Percentiles rank a stretch among this genome's conserved stretches.
phyloP scores from a whole-genome alignment of 23 tunicate species.

The Corella eumyota region DNA sequence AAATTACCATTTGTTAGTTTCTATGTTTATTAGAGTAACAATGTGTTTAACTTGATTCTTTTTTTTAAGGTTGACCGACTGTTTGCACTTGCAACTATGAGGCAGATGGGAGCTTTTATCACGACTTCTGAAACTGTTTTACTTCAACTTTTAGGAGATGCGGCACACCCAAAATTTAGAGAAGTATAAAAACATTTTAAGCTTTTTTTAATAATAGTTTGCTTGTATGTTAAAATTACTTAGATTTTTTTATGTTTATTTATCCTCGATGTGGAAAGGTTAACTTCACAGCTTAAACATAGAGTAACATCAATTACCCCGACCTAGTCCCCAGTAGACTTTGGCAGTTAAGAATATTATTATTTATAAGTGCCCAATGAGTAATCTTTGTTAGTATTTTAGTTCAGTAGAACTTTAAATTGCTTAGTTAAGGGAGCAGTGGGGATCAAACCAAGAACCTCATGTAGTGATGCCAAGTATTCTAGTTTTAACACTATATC shows the following conservation, averaged over 20 bases:
- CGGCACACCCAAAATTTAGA: slow-evolving; percentile 82
- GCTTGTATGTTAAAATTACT: background rate
- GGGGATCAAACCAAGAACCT: too few species aligned
- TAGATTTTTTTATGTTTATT: background rate
- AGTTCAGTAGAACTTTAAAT: too few species aligned
- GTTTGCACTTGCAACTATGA: slow-evolving; percentile 75
- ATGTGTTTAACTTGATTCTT: too few species aligned
- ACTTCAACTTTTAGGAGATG: slow-evolving; percentile 71
- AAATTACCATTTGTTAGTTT: background rate
- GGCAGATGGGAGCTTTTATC: slow-evolving; percentile 92
- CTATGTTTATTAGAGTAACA: background rate
- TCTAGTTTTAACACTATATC: too few species aligned
- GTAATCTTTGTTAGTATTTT: too few species aligned
- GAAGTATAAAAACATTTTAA: slow-evolving; percentile 8
- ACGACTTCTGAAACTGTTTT: slow-evolving; percentile 88
- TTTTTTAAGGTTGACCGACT: slow-evolving; percentile 53
- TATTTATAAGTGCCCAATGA: too few species aligned
- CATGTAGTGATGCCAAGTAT: too few species aligned
- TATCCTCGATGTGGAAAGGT: background rate
- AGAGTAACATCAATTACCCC: too few species aligned
- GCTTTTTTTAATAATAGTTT: background rate
- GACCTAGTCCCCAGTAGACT: too few species aligned
- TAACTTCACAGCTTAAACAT: too few species aligned
- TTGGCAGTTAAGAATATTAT: too few species aligned
- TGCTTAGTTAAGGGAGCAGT: too few species aligned